phyloP scores from a whole-genome alignment of 2,113 vertebrate species.

The Chlamydotis undulata region DNA sequence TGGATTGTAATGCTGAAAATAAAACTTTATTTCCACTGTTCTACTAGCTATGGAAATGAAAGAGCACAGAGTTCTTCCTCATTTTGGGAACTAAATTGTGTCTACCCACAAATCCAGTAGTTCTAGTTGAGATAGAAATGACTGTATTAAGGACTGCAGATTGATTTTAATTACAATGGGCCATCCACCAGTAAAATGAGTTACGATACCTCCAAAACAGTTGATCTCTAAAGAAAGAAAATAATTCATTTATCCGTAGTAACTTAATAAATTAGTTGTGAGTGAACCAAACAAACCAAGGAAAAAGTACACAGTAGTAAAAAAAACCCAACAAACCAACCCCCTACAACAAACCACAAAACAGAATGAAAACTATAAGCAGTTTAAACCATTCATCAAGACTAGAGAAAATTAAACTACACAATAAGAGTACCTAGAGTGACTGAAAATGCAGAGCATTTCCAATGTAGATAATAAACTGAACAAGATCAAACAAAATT shows the following conservation, averaged over 20 bases:
- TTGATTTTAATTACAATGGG: conserved; percentile 66
- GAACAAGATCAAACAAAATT: neutral
- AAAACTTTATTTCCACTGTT: neutral
- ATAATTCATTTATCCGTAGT: conserved; percentile 35
- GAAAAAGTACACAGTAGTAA: neutral
- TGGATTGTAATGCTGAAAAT: neutral
- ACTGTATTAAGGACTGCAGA: conserved; percentile 40
- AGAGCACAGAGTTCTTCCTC: neutral
- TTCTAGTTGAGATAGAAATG: conserved; percentile 21
- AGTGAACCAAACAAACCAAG: neutral
- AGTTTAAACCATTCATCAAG: conserved; percentile 49
- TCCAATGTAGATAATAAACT: neutral
- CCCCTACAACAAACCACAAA: neutral
- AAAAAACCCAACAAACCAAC: neutral
- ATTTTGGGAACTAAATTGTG: conserved; percentile 12
- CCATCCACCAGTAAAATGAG: conserved; percentile 60
- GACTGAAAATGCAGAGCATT: conserved; percentile 30
- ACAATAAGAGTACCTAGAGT: conserved; percentile 11
- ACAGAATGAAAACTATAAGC: conserved; percentile 34
- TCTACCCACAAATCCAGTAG: neutral
- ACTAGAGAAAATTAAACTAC: conserved; percentile 45
- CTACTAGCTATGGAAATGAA: neutral
- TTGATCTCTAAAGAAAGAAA: conserved; percentile 38
- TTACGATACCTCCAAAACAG: conserved; percentile 57
- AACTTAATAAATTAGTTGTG: conserved; percentile 54